A percentile compares a stretch with the other conserved stretches of the same genome.
phyloP scores from a whole-genome alignment of 2,888 invertebrate species.

The Conus canariensis region DNA sequence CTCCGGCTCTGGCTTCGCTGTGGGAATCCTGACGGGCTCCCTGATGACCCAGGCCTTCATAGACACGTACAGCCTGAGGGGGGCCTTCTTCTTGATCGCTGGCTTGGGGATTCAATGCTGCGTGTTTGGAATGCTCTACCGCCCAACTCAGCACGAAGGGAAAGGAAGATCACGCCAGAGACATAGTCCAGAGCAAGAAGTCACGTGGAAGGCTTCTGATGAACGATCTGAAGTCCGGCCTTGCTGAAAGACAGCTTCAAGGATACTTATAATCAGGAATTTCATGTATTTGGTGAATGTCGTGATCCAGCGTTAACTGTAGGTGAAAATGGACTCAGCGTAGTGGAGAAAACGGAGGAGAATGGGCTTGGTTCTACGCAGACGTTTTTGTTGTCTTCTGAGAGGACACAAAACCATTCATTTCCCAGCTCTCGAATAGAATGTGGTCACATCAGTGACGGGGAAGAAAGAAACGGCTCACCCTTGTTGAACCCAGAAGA shows the following conservation, averaged over 20 bases:
- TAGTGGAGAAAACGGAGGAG: background rate
- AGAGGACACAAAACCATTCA: background rate
- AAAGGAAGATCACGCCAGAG: background rate
- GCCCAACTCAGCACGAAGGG: constrained; percentile 15
- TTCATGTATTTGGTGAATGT: background rate
- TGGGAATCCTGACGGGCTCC: constrained; percentile 30
- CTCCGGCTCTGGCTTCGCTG: background rate
- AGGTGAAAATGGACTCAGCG: background rate
- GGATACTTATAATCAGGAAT: background rate
- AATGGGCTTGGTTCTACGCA: background rate
- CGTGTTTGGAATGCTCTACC: constrained; percentile 29
- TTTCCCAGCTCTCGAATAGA: background rate
- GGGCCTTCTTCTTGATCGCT: constrained; percentile 19
- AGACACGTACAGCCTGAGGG: background rate
- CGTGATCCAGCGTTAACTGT: too few relatives aligned
- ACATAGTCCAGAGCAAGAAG: too few relatives aligned
- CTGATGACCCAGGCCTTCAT: background rate
- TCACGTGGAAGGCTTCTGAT: background rate
- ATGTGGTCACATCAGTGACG: too few relatives aligned
- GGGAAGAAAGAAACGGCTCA: background rate
- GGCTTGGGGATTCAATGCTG: background rate
- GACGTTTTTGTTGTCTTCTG: background rate
- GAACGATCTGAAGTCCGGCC: background rate
- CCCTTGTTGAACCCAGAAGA: background rate
- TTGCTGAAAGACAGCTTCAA: background rate